Base-by-base conservation (phyloP, 2,797 vertebrate species). In the Austrolebias charrua region DNA sequence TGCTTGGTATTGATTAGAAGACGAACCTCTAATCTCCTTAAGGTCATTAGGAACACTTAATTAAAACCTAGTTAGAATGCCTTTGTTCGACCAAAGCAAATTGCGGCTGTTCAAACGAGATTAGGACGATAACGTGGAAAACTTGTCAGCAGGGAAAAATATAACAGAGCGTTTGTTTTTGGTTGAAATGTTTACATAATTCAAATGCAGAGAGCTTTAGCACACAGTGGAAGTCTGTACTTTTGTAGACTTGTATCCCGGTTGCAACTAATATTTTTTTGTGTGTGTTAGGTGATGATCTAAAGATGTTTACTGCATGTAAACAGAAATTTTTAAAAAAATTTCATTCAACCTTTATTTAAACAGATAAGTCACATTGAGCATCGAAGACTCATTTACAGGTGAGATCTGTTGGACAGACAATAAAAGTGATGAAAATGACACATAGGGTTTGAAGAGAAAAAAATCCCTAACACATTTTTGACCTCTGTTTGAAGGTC, bases 31-130 rank as follows among this genome's bases (percentile, higher is more conserved):
- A 97, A 98, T 96, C 95, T 91, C 94, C 92, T 95, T 95, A 94
- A 96, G 94, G 95, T 96, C 95, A 95, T 98, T 97, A 96, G 93
- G 92, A 93, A 93, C 94, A 96, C 95, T 97, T 97, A 95, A 98
- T 98, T 97, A 97, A 98, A 98, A 94, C 92, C 93, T 94, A 95
- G 94, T 95, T 96, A 95, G 94, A 91, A 91, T 90, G 94, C 92
- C 92, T 92, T 94, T 94, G 94, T 94, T 95, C 93, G 87, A 91
- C 91, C 91, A 93, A 94, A 94, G 94, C 94, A 94, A 91, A 95
- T 94, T 94, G 94, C 92, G 91, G 92, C 94, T 95, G 94, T 94
- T 96, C 93, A 93, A 92, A 93, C 91, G 91, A 93, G 94, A 98
- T 96, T 95, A 95, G 94, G 92, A 85, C 88, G 91, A 91, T 96